Percentiles rank a stretch among this genome's conserved stretches.
Evolutionary conservation across 2,113 vertebrate species (phyloP).

Genomic region (Thunnus thynnus): DNA sequence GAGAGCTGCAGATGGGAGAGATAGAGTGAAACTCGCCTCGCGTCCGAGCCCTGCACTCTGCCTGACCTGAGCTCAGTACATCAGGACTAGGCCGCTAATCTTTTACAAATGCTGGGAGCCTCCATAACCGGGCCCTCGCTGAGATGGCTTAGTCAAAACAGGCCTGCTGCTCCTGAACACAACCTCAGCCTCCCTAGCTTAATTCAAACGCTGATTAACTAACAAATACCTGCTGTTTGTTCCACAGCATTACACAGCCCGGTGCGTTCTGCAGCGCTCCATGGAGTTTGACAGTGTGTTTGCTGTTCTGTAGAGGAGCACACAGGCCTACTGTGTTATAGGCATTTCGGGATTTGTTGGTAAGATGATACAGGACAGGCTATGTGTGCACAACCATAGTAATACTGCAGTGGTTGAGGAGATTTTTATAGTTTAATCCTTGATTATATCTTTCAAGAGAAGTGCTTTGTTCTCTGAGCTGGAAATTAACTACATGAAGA

Average conservation of each 20-base stretch:
- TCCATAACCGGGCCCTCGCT: conserved; percentile 78
- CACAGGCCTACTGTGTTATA: conserved; percentile 53
- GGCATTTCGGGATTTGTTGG: conserved; percentile 42
- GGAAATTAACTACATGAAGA: conserved; percentile 1
- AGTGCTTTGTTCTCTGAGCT: neutral
- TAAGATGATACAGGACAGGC: conserved; percentile 56
- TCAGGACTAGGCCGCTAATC: conserved; percentile 82
- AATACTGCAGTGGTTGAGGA: conserved; percentile 17
- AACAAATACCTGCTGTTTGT: conserved; percentile 85
- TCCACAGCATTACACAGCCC: conserved; percentile 65
- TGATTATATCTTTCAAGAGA: neutral
- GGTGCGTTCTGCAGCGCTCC: conserved; percentile 29
- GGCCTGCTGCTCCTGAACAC: conserved; percentile 72
- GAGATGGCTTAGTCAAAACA: conserved; percentile 86
- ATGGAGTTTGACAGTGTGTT: conserved; percentile 69
- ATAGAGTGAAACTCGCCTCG: conserved; percentile 66
- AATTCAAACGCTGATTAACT: conserved; percentile 80
- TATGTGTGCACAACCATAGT: conserved; percentile 15
- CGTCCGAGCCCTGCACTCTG: conserved; percentile 77
- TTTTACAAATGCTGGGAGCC: conserved; percentile 86
- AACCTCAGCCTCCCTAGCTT: conserved; percentile 60
- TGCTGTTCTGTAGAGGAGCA: conserved; percentile 47
- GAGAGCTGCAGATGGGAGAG: conserved; percentile 76
- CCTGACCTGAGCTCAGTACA: conserved; percentile 79
- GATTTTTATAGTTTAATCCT: conserved; percentile 25